Conservation (phyloP, 2,797 vertebrate genomes). For the Smutsia temminckii region DNA sequence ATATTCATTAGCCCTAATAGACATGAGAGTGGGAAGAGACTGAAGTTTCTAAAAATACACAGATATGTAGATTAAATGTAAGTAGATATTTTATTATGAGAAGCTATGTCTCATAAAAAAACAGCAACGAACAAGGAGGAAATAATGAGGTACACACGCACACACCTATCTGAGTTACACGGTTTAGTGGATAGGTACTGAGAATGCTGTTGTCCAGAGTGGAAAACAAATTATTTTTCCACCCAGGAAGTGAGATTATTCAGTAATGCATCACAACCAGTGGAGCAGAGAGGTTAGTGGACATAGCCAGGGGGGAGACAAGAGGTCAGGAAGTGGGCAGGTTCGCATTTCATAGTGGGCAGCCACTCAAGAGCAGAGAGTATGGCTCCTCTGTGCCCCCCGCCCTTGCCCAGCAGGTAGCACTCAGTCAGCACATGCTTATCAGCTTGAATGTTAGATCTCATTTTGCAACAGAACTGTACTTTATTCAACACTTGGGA, state of each 20-base stretch:
- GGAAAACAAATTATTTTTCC: background rate
- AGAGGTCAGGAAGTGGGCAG: background rate
- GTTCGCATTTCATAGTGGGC: background rate
- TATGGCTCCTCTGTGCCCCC: background rate
- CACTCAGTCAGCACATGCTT: accelerated
- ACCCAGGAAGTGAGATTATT: background rate
- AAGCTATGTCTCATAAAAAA: too few species aligned
- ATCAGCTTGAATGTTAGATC: background rate
- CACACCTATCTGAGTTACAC: background rate
- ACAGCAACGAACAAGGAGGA: background rate
- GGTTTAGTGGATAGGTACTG: background rate
- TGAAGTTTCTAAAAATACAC: background rate
- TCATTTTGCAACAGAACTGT: background rate
- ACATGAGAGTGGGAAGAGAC: background rate
- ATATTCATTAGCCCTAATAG: background rate
- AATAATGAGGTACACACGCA: background rate
- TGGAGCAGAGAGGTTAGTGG: accelerated
- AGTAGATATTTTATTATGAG: background rate
- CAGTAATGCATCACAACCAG: background rate
- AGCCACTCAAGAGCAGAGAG: background rate
- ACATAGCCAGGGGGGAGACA: background rate
- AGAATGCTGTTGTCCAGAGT: background rate
- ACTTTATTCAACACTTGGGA: background rate
- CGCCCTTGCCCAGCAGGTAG: background rate
- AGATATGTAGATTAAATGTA: background rate